These are phyloP conservation scores for Buceros bicornis DNA, from an alignment of 2,797 vertebrate genomes.

Conservation along the genomic window DNA sequence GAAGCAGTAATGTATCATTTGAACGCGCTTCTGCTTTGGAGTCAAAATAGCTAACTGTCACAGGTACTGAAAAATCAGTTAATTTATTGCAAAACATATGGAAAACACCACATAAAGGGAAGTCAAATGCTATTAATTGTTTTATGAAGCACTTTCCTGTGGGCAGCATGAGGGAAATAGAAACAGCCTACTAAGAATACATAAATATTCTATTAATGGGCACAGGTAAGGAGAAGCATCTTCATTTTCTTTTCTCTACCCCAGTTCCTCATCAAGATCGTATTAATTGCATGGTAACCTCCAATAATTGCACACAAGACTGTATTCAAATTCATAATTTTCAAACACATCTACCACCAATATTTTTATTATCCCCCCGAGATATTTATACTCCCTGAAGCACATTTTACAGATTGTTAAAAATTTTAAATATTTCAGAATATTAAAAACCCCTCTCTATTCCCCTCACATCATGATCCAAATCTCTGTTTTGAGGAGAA, in stretches of 20 bases:
- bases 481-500: slow-evolving; percentile 13
- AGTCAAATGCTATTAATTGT: not conserved
- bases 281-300: not conserved
- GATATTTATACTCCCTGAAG: not conserved
- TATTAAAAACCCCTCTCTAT: not conserved
- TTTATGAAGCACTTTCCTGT: not conserved
- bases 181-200: not conserved
- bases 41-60: not conserved
- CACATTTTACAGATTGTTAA: not conserved
- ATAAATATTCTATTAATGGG: not conserved
- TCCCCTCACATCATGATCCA: not conserved
- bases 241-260: not conserved
- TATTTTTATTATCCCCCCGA: not conserved
- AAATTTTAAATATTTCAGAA: not conserved
- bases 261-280: not conserved
- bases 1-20: not conserved
- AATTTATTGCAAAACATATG: not conserved
- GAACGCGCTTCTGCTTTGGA: not conserved
- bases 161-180: not conserved
- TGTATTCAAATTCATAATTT: not conserved
- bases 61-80: not conserved
- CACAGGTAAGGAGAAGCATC: not conserved
- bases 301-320: not conserved
- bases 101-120: not conserved
- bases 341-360: not conserved